Percentiles rank a stretch among this genome's conserved stretches.
Conservation (phyloP, 2,888 invertebrate genomes). For the Pharmacophagus antenor region DNA sequence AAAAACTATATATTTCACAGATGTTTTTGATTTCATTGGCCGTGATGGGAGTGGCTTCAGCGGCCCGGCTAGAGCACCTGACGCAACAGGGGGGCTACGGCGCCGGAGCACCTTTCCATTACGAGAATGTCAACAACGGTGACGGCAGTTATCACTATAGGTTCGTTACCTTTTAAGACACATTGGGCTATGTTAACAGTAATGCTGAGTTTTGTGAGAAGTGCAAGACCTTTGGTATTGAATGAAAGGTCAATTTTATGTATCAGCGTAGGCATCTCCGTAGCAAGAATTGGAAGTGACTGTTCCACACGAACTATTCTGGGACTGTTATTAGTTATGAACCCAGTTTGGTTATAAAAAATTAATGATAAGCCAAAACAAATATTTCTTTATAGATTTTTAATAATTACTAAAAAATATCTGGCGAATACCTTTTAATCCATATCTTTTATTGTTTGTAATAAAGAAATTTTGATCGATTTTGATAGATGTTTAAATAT, state of each 20-base stretch:
- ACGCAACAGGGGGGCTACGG: constrained; percentile 49
- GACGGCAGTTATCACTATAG: constrained; percentile 84
- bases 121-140: constrained; percentile 83
- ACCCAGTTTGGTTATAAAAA: no score
- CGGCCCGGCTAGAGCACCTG: constrained; percentile 63
- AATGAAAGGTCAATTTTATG: constrained; percentile 27
- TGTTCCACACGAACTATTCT: not conserved
- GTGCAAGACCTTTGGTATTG: constrained; percentile 27
- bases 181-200: not conserved
- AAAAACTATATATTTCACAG: constrained; percentile 44
- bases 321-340: not conserved
- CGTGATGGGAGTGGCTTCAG: constrained; percentile 45
- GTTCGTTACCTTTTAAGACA: constrained; percentile 47
- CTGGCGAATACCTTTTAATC: no score
- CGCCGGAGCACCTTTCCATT: constrained; percentile 66
- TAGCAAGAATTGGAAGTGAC: not conserved
- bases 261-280: not conserved
- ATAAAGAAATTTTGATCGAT: no score
- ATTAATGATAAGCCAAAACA: no score
- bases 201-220: constrained; percentile 14
- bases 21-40: constrained; percentile 47
- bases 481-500: no score
- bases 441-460: no score
- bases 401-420: no score
- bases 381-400: no score